These are phyloP conservation scores for Camelus dromedarius DNA, from an alignment of 2,113 vertebrate genomes.

Conservation along the genomic window DNA sequence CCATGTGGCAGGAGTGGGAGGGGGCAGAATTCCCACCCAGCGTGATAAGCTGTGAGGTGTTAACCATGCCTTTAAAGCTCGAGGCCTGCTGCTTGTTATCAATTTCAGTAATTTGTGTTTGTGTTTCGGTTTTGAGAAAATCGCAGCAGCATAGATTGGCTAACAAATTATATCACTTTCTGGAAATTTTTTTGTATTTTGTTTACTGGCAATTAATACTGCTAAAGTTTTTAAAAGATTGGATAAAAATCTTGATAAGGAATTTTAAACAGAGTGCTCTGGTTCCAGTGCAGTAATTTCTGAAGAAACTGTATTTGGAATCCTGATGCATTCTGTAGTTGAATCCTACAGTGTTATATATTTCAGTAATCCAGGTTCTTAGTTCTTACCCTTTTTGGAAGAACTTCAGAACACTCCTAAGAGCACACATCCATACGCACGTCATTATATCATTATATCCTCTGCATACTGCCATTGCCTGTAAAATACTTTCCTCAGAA, in stretches of 20 bases:
- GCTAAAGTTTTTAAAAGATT: neutral
- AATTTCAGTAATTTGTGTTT: neutral
- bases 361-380: neutral
- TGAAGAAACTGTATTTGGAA: constrained; percentile 52
- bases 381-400: neutral
- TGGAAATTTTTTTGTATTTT: neutral
- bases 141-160: neutral
- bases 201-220: neutral
- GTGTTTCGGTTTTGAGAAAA: constrained; percentile 52
- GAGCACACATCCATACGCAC: neutral
- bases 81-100: neutral
- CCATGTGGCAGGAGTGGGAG: neutral
- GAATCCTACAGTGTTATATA: neutral
- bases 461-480: neutral
- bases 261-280: constrained; percentile 10
- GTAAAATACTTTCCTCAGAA: constrained; percentile 19
- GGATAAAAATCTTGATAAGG: neutral
- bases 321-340: constrained; percentile 37
- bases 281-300: constrained; percentile 6
- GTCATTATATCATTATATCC: neutral
- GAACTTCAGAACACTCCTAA: neutral
- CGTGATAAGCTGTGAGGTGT: neutral
- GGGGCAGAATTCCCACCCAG: neutral
- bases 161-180: neutral
- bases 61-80: neutral